A percentile compares a stretch with the other conserved stretches of the same genome.
Conservation (phyloP, 2,888 invertebrate genomes). For the Glyphotaelius pellucidus region DNA sequence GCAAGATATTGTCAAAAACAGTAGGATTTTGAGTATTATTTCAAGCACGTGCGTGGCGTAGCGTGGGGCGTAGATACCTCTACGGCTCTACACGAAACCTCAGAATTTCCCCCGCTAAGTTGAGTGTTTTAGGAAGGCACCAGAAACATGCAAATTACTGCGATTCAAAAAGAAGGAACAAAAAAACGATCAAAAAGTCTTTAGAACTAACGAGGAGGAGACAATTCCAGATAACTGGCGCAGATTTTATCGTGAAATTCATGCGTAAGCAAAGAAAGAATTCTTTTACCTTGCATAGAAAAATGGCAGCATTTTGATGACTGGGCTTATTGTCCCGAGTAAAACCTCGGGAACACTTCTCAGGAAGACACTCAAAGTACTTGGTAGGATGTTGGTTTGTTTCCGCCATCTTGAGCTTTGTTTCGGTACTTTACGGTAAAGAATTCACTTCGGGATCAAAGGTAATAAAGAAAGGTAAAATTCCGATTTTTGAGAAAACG, state of each 20-base stretch:
- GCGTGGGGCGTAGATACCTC: neutral
- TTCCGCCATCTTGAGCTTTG: constrained; percentile 36
- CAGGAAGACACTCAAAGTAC: constrained; percentile 12
- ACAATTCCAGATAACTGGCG: neutral
- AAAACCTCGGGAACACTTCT: constrained; percentile 16
- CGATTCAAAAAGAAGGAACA: neutral
- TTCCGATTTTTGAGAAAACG: constrained; percentile 33
- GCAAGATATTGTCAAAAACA: neutral
- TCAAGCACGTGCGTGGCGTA: neutral
- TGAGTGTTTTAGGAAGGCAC: constrained; percentile 1
- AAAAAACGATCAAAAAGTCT: constrained; percentile 28
- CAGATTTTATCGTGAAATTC: constrained; percentile 37
- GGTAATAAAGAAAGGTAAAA: constrained; percentile 29
- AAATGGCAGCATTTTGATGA: constrained; percentile 31
- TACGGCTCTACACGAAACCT: neutral
- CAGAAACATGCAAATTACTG: constrained; percentile 5
- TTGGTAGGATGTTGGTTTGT: constrained; percentile 7
- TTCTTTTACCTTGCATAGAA: constrained; percentile 21
- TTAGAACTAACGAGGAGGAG: constrained; percentile 32
- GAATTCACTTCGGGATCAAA: constrained; percentile 34
- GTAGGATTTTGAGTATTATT: neutral
- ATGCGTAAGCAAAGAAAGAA: constrained; percentile 24
- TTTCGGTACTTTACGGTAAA: constrained; percentile 27
- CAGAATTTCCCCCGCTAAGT: neutral
- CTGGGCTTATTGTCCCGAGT: constrained; percentile 19